Conservation (phyloP, 2,113 vertebrate species). For the Spheniscus mendiculus region DNA sequence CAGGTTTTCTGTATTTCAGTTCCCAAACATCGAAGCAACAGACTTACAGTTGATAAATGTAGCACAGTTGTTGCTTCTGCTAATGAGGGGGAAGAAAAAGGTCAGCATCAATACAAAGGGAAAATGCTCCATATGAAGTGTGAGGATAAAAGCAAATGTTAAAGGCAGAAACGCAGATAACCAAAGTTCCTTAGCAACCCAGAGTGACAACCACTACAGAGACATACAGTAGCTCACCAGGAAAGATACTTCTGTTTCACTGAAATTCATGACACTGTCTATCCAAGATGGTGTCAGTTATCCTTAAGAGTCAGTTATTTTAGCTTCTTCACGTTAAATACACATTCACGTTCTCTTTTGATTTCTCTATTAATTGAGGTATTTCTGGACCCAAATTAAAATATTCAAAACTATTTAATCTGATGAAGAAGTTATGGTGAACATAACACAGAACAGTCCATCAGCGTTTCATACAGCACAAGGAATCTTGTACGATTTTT, state of each 20-base stretch:
- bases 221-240: background rate
- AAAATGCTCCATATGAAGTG: background rate
- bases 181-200: slow-evolving; percentile 14
- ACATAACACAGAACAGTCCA: background rate
- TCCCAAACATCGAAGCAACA: background rate
- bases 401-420: background rate
- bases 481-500: background rate
- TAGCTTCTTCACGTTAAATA: background rate
- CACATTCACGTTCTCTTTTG: background rate
- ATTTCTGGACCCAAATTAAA: background rate
- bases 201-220: background rate
- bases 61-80: background rate
- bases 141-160: background rate
- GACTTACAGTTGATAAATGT: background rate
- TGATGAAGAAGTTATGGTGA: background rate
- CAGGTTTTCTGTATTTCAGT: background rate
- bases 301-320: background rate
- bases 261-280: background rate
- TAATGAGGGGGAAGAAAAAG: slow-evolving; percentile 38
- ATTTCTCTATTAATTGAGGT: background rate
- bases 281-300: too few relatives aligned
- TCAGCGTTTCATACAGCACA: background rate
- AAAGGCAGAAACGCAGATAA: background rate
- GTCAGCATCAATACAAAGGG: slow-evolving; percentile 1
- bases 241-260: background rate